Evolutionary conservation across 2,797 vertebrate species (phyloP), one percentile per base, ranked within the genome.

Genomic region (Tadarida brasiliensis): DNA sequence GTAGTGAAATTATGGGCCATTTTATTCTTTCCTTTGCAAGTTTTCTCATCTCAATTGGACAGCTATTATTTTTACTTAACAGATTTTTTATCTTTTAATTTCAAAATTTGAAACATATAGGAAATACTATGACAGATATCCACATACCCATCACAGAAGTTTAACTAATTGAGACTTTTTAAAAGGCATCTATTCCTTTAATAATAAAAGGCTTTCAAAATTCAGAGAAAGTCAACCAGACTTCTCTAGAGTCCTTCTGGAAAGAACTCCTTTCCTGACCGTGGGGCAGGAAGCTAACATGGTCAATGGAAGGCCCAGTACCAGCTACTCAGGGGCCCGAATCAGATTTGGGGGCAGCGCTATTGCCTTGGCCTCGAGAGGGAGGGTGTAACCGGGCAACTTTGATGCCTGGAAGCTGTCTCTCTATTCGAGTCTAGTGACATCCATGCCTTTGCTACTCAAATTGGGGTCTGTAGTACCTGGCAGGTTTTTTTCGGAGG

Each of bases 11-110:
- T 57, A 65, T 5, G 26, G 65, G 4, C 30, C 7, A 51, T n/a
- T 94, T 94, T 63, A 49, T 57, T 39, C 11, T 85, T 85, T 51
- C 61, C 11, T 78, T 71, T 44, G 81, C 2, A 24, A 4, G 81
- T 89, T 94, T 94, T 71, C 54, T 30, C 68, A 24, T 90, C 61
- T 92, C 61, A 39, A 2, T 35, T 93, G 67, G 33, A 2, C 74
- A 91, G 44, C 49, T 78, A 30, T 92, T 89, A 59, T 49, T 89
- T 95, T 87, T 74, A 39, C 8, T 73, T 76, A 47, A 22, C 35
- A 54, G 30, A 7, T 8, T 65, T 95, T 82, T 84, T 51, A 70
- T 94, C 44, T 83, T 91, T 87, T 61, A 74, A 86, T 93, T 91
- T 94, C 22, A 83, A 92, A 90, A 59, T 89, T 76, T 67, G 68